Evolutionary conservation across 2,113 vertebrate genomes (phyloP).

Genomic region (Delphinus delphis): DNA sequence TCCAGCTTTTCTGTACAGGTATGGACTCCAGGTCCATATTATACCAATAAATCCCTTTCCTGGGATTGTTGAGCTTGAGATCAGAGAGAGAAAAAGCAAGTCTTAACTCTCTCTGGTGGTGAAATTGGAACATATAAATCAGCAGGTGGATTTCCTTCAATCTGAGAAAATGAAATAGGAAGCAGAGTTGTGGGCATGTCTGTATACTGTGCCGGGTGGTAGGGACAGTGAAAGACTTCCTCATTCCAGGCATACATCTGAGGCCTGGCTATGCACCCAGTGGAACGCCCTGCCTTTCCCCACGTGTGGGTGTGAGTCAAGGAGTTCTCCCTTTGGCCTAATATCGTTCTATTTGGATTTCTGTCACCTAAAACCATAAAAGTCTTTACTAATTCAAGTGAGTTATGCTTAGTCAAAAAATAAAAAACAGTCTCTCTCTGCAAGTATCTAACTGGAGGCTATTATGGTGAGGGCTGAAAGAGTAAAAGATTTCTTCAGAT

Average conservation of each 20-base stretch:
- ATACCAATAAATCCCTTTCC: not conserved
- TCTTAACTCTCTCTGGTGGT: not conserved
- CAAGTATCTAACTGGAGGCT: not conserved
- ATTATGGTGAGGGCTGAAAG: not conserved
- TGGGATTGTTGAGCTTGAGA: not conserved
- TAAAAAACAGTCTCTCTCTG: not conserved
- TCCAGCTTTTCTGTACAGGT: not conserved
- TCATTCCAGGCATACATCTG: not conserved
- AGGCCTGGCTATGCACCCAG: not conserved
- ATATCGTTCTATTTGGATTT: not conserved
- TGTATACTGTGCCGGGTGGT: not conserved
- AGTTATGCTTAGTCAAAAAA: not conserved
- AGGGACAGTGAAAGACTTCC: too few relatives aligned
- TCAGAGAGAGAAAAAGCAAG: not conserved
- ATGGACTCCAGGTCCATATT: not conserved
- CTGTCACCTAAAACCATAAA: not conserved
- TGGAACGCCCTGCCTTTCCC: not conserved
- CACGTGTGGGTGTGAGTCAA: not conserved
- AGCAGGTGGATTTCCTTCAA: not conserved
- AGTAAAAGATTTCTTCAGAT: not conserved
- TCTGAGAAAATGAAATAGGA: not conserved
- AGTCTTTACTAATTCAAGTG: constrained; percentile 11
- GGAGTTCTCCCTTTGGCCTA: not conserved
- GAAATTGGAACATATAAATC: not conserved
- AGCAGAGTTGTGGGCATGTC: not conserved